Evolutionary conservation across 2,888 invertebrate genomes (phyloP).

Genomic region (Choristoneura rosaceana): DNA sequence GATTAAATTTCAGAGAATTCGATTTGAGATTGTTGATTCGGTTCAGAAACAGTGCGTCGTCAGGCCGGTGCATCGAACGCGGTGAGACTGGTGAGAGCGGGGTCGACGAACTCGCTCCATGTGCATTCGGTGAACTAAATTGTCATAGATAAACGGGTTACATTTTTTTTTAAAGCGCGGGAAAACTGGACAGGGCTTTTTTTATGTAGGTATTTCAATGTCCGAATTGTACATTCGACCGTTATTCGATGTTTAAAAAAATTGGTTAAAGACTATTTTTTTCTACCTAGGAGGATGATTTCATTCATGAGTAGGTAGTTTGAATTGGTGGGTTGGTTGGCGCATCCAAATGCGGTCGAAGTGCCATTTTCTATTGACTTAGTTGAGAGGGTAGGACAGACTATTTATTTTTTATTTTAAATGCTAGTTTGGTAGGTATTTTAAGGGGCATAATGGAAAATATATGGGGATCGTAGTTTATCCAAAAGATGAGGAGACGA

Average conservation of each 20-base stretch:
- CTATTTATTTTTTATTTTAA: too few species aligned
- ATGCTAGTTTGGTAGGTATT: too few species aligned
- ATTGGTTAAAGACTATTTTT: background rate
- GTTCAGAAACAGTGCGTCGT: slow-evolving; percentile 42
- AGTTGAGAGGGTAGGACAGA: too few species aligned
- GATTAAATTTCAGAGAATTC: slow-evolving; percentile 34
- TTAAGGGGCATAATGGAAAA: too few species aligned
- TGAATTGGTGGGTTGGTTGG: too few species aligned
- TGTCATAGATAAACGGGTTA: slow-evolving; percentile 48
- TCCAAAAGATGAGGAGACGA: too few species aligned
- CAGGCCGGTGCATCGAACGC: slow-evolving; percentile 81
- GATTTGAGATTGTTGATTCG: slow-evolving; percentile 41
- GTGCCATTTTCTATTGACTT: too few species aligned
- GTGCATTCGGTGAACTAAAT: slow-evolving; percentile 72
- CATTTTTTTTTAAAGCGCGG: slow-evolving; percentile 19
- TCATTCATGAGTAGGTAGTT: too few species aligned
- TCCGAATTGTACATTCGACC: background rate
- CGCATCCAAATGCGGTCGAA: too few species aligned
- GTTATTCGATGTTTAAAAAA: background rate
- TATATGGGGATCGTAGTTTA: too few species aligned
- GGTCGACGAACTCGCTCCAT: slow-evolving; percentile 78
- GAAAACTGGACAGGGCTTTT: slow-evolving; percentile 17
- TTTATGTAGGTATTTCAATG: background rate
- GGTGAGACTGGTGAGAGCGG: slow-evolving; percentile 82
- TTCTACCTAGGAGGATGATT: too few species aligned